A percentile compares a stretch with the other conserved stretches of the same genome.
Evolutionary conservation across 2,888 invertebrate species (phyloP).

Genomic region (Clanis bilineata): DNA sequence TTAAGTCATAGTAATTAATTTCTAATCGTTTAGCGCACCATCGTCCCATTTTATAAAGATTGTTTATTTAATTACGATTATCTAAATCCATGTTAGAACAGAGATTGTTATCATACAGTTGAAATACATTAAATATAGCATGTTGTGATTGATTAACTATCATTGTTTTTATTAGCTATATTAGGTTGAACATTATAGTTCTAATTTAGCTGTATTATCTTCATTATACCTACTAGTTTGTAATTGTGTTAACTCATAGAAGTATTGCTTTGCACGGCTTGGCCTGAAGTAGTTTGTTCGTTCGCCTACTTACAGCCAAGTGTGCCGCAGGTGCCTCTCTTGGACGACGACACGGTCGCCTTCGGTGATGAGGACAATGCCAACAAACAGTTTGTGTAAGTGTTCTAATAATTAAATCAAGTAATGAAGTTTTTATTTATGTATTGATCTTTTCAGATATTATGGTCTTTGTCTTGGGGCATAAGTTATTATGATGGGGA

Average conservation of each 20-base stretch:
- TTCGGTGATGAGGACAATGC: slow-evolving; percentile 92
- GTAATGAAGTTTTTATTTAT: not conserved
- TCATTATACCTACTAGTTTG: not conserved
- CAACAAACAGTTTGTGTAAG: slow-evolving; percentile 74
- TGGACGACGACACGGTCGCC: slow-evolving; percentile 92
- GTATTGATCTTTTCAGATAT: not conserved
- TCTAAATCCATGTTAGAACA: not conserved
- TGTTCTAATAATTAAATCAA: too few species aligned
- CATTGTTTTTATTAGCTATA: not conserved
- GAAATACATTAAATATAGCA: not conserved
- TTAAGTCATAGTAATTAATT: too few species aligned
- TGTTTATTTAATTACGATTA: not conserved
- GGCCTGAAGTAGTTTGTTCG: slow-evolving; percentile 64
- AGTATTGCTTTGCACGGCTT: slow-evolving; percentile 75
- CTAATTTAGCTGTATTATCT: too few species aligned
- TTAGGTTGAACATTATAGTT: not conserved
- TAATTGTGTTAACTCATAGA: not conserved
- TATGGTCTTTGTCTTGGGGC: too few species aligned
- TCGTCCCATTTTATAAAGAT: not conserved
- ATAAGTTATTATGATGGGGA: too few species aligned
- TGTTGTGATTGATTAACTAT: slow-evolving; percentile 19
- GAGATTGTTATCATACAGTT: slow-evolving; percentile 6
- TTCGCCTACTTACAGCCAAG: slow-evolving; percentile 72
- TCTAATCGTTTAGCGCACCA: not conserved
- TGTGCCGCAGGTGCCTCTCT: slow-evolving; percentile 89